Evolutionary conservation across 2,113 vertebrate genomes (phyloP).

Genomic region (Syngnathus floridae): DNA sequence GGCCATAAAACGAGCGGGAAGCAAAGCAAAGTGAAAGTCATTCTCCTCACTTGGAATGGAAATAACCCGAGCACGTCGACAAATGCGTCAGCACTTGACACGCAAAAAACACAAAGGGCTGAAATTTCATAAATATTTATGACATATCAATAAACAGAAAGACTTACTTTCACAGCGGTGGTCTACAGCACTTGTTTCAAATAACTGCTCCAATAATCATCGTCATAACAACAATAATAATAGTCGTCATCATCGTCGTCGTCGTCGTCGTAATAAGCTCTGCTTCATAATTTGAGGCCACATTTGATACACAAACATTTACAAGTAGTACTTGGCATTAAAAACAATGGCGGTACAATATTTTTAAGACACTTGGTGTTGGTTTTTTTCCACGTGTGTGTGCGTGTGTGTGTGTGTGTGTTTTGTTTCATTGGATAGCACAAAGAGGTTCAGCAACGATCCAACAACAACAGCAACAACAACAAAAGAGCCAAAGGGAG

Average conservation of each 20-base stretch:
- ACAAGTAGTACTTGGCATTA: slow-evolving; percentile 85
- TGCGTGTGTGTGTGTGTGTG: not conserved
- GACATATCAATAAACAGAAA: slow-evolving; percentile 80
- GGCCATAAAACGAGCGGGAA: not conserved
- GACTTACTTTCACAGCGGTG: slow-evolving; percentile 81
- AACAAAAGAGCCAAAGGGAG: slow-evolving; percentile 52
- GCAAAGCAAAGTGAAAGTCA: not conserved
- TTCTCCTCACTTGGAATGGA: no score
- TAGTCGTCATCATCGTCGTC: slow-evolving; percentile 37
- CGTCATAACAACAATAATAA: slow-evolving; percentile 59
- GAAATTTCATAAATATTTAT: slow-evolving; percentile 86
- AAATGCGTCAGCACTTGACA: not conserved
- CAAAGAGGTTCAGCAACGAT: slow-evolving; percentile 79
- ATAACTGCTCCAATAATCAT: slow-evolving; percentile 73
- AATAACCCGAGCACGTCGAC: not conserved
- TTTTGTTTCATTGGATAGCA: slow-evolving; percentile 72
- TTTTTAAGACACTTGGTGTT: slow-evolving; percentile 89
- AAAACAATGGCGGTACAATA: slow-evolving; percentile 84
- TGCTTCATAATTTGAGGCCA: slow-evolving; percentile 74
- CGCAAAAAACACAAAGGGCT: slow-evolving; percentile 3
- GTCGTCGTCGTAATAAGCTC: slow-evolving; percentile 27
- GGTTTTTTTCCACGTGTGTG: slow-evolving; percentile 45
- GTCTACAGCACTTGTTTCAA: slow-evolving; percentile 77
- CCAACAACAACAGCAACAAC: slow-evolving; percentile 77
- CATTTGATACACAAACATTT: slow-evolving; percentile 82